Percentiles rank a stretch among this genome's conserved stretches.
phyloP scores from a whole-genome alignment of 92 coral and sea anemone species.

The Montipora capitata region DNA sequence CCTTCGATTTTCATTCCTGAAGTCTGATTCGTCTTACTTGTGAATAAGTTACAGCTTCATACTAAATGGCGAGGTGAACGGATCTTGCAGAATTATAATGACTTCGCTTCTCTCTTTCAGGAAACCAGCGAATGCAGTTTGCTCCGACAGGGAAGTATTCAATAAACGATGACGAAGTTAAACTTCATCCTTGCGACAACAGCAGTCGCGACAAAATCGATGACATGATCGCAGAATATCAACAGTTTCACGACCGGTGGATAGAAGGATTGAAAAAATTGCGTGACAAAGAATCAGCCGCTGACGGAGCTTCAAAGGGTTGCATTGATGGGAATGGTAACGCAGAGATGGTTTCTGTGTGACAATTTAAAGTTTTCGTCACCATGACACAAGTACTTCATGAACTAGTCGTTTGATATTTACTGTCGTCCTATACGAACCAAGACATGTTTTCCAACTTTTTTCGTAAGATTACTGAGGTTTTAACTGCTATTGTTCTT shows the following conservation, averaged over 20 bases:
- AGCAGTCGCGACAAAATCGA: slow-evolving; percentile 74
- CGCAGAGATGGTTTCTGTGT: slow-evolving; percentile 30
- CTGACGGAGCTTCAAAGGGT: not conserved
- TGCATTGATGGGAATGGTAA: slow-evolving; percentile 35
- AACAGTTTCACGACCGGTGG: slow-evolving; percentile 93
- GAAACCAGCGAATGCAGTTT: slow-evolving; percentile 76
- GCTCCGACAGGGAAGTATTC: slow-evolving; percentile 72
- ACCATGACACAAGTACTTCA: not conserved
- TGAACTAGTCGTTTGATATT: not conserved
- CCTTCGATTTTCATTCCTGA: too few species aligned
- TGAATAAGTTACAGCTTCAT: too few species aligned
- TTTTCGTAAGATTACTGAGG: too few species aligned
- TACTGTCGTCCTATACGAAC: too few species aligned
- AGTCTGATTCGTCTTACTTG: too few species aligned
- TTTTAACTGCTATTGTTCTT: too few species aligned
- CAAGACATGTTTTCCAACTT: too few species aligned
- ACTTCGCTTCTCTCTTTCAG: slow-evolving; percentile 25
- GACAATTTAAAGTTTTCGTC: not conserved
- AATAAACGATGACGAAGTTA: slow-evolving; percentile 78
- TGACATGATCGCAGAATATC: slow-evolving; percentile 85
- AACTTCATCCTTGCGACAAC: slow-evolving; percentile 79
- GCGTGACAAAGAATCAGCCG: slow-evolving; percentile 61
- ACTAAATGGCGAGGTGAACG: too few species aligned
- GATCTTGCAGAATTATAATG: too few species aligned
- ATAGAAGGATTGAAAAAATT: slow-evolving; percentile 83